A percentile compares a stretch with the other conserved stretches of the same genome.
These are phyloP conservation scores for Loris lydekkerianus DNA, from an alignment of 2,797 vertebrate genomes.

Conservation along the genomic window DNA sequence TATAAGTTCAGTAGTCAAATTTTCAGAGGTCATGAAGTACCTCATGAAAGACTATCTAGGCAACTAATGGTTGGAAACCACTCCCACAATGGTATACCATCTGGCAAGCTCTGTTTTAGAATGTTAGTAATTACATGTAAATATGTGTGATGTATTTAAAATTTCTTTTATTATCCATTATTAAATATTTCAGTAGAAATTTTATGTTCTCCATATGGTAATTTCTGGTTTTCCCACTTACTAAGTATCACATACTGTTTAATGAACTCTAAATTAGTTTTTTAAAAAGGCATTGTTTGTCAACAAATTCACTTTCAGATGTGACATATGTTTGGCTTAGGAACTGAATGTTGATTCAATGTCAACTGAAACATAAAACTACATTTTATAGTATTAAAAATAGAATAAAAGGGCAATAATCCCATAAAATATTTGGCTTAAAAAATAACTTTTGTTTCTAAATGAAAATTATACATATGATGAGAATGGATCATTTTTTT, in stretches of 20 bases:
- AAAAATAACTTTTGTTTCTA: background rate
- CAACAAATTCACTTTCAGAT: slow-evolving; percentile 48
- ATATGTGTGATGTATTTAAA: background rate
- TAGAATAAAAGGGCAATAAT: background rate
- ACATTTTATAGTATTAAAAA: slow-evolving; percentile 26
- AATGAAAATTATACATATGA: background rate
- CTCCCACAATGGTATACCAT: background rate
- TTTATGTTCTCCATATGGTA: background rate
- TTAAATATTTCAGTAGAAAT: background rate
- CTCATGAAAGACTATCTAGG: background rate
- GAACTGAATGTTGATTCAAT: slow-evolving; percentile 4
- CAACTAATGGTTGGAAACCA: too few species aligned
- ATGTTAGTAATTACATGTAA: background rate
- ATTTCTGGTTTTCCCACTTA: background rate
- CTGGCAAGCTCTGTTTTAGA: background rate
- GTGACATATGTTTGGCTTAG: background rate
- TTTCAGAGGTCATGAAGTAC: background rate
- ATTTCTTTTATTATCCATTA: background rate
- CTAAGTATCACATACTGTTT: background rate
- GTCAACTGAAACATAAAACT: background rate
- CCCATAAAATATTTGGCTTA: background rate
- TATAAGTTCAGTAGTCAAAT: background rate
- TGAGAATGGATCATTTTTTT: background rate
- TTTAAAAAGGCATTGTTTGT: slow-evolving; percentile 44
- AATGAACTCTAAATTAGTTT: slow-evolving; percentile 50